Percentiles rank a stretch among this genome's conserved stretches.
phyloP scores from a whole-genome alignment of 2,888 invertebrate genomes.

The Alitta virens region DNA sequence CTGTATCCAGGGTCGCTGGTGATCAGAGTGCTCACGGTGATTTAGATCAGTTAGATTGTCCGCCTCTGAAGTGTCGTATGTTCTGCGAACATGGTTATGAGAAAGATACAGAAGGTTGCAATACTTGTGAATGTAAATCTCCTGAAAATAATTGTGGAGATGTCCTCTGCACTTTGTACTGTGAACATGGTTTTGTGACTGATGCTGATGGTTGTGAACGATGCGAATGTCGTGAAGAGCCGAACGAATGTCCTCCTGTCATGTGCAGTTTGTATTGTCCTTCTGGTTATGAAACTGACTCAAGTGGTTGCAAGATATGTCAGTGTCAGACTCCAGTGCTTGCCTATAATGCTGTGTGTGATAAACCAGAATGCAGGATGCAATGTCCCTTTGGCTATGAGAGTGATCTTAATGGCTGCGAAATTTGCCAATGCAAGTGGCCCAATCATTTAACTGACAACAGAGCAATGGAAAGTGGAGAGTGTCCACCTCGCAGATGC shows the following conservation, averaged over 20 bases:
- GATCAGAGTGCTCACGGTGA: not conserved
- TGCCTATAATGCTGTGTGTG: not conserved
- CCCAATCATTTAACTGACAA: not conserved
- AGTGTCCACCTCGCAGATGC: not conserved
- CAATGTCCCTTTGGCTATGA: constrained; percentile 17
- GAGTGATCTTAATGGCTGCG: constrained; percentile 15
- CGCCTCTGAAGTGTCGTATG: not conserved
- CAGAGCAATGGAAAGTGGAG: not conserved
- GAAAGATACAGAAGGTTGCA: not conserved
- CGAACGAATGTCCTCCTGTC: not conserved
- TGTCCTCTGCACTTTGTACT: not conserved
- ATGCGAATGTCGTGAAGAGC: constrained; percentile 4
- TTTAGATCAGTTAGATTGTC: not conserved
- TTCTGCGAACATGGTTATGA: constrained; percentile 9
- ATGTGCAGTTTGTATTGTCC: constrained; percentile 6
- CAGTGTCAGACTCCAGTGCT: not conserved
- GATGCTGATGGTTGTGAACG: constrained; percentile 12
- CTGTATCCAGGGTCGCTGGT: not conserved
- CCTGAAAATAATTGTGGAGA: not conserved
- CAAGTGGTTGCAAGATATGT: constrained; percentile 9
- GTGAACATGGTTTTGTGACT: constrained; percentile 2
- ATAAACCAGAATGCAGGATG: constrained; percentile 10
- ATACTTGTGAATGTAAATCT: not conserved
- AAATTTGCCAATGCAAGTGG: constrained; percentile 4
- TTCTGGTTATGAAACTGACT: constrained; percentile 1